phyloP scores from a whole-genome alignment of 2,113 vertebrate genomes.

The Syrmaticus mikado region DNA sequence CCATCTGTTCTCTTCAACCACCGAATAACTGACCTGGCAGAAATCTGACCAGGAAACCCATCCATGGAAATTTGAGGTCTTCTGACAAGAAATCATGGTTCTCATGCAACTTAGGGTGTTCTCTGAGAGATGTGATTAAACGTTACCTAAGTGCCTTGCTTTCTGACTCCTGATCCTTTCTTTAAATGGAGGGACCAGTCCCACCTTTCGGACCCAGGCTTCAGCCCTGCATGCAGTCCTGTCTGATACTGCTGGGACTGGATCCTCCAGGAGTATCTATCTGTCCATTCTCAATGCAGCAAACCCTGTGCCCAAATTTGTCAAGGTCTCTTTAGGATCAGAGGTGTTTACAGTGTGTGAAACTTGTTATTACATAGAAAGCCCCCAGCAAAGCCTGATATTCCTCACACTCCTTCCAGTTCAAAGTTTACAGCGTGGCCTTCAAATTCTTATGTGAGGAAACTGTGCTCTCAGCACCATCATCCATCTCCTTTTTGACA shows the following conservation, averaged over 20 bases:
- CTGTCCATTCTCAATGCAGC: neutral
- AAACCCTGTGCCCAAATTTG: neutral
- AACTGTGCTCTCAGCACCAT: constrained; percentile 33
- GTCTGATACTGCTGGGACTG: fast-evolving
- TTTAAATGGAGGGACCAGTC: neutral
- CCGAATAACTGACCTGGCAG: neutral
- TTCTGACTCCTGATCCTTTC: neutral
- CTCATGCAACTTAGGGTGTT: neutral
- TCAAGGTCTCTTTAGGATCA: neutral
- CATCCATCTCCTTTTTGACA: constrained; percentile 72
- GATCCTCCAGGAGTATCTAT: fast-evolving
- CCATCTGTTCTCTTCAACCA: fast-evolving
- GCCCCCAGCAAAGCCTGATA: neutral
- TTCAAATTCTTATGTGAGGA: neutral
- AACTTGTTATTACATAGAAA: neutral
- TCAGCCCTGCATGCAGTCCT: neutral
- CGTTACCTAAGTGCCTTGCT: neutral
- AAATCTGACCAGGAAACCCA: neutral
- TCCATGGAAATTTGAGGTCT: neutral
- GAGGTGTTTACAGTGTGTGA: neutral
- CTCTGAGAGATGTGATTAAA: neutral
- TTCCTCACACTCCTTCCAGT: neutral
- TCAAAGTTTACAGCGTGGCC: neutral
- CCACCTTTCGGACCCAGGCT: neutral
- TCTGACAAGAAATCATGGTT: neutral